Conservation (phyloP, 1,140 invertebrate genomes). For the Globodera ellingtonae region DNA sequence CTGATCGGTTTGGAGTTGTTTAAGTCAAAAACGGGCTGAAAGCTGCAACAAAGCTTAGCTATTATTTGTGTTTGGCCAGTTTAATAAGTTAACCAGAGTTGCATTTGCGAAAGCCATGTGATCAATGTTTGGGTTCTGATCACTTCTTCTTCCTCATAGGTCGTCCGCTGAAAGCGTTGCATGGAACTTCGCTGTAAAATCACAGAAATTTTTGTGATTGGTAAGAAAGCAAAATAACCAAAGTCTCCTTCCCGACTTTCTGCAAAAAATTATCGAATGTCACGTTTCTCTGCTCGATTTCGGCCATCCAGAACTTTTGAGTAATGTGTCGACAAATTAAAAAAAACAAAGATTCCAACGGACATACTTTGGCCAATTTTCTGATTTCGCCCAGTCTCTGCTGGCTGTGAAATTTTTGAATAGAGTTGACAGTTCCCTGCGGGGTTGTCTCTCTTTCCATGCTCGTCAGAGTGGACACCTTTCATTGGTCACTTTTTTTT, state of each 20-base stretch:
- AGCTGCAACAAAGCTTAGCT: constrained; percentile 24
- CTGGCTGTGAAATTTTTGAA: constrained; percentile 41
- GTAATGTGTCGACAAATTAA: neutral
- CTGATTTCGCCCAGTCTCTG: constrained; percentile 40
- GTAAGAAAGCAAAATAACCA: neutral
- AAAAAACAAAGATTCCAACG: too few relatives aligned
- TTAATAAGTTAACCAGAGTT: constrained; percentile 47
- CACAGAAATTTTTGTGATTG: neutral
- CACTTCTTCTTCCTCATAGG: constrained; percentile 57
- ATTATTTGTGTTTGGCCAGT: neutral
- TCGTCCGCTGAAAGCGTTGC: constrained; percentile 60
- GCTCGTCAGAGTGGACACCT: constrained; percentile 29
- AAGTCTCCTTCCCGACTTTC: constrained; percentile 53
- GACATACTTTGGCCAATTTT: constrained; percentile 49
- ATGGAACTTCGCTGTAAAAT: constrained; percentile 49
- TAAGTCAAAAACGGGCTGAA: constrained; percentile 59
- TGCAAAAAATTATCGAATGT: constrained; percentile 63
- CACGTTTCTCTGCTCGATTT: constrained; percentile 31
- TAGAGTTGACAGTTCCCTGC: constrained; percentile 37
- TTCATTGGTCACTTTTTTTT: neutral
- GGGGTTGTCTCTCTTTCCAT: constrained; percentile 55
- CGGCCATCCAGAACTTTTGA: constrained; percentile 17
- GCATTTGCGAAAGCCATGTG: constrained; percentile 64
- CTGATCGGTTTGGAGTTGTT: constrained; percentile 56
- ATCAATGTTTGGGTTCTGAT: constrained; percentile 57